Evolutionary conservation across 2,888 invertebrate species (phyloP), one percentile per base, ranked within the genome.

Genomic region (Villa cingulata): DNA sequence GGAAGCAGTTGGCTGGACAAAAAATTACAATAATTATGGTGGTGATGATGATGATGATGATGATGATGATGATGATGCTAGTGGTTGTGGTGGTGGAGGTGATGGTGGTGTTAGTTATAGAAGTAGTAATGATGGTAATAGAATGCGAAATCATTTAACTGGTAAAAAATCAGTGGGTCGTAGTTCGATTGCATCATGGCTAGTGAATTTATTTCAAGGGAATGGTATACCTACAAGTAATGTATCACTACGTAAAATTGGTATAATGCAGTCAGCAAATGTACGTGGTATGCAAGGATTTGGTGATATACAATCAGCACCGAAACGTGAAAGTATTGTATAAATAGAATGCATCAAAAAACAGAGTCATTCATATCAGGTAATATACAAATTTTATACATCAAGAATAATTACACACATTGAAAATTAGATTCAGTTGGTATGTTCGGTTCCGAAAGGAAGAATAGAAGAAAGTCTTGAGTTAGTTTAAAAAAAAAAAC

Each of bases 181-280:
- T 49, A 76, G 80, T 58, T 78, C 83, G 23, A 74, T 87, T 52
- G 77, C 80, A 56, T 72, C 69, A 50, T 87, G 86, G 84, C 69
- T 87, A 59, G 76, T 82, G 40, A 83, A 82, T 57, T 69, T 87
- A 51, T 82, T 88, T 62, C 80, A 80, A 59, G 82, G 80, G 51
- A 80, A 77, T 58, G 81, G 80, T 48, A 70, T 83, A 52, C 78
- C 83, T 54, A 75, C 77, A 54, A 83, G 81, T 51, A 66, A 68
- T 48, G 59, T 64, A 14, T 62, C 62, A 5, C 48, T 64, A 27
- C 54, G 66, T 16, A 61, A 66, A 32, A 65, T 64, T 10, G 60
- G 65, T 45, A 63, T 66, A 45, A 54, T 65, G 48, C 68, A 64
- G 46, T 61, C 59, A 49, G 55, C 57, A 27, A 64, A 62, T n/a